Conservation (phyloP, 2,888 invertebrate genomes). For the Cryptocephalus moraei region DNA sequence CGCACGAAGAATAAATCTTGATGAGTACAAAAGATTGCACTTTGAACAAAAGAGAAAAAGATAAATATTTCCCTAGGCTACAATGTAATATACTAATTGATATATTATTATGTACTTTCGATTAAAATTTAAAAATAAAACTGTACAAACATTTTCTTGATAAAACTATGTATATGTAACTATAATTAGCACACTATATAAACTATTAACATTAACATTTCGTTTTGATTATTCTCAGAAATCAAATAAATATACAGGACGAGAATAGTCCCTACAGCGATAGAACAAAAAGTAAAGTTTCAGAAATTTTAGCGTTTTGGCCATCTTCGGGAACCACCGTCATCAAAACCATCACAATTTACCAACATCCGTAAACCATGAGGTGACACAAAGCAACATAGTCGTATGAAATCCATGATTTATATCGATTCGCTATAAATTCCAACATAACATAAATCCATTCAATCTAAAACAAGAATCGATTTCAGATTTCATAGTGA, state of each 20-base stretch:
- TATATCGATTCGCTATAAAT: background rate
- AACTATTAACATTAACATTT: too few species aligned
- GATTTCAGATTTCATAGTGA: too few species aligned
- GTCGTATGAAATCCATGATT: background rate
- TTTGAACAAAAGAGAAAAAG: conserved; percentile 5
- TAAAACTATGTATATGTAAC: background rate
- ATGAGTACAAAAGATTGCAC: conserved; percentile 7
- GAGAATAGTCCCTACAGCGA: background rate
- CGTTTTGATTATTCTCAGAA: conserved; percentile 1
- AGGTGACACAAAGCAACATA: conserved; percentile 29
- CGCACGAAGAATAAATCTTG: conserved; percentile 13
- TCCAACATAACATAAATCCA: too few species aligned
- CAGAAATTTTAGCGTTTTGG: too few species aligned
- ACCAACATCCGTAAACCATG: conserved; percentile 34
- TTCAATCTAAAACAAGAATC: too few species aligned
- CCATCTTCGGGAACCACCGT: conserved; percentile 2
- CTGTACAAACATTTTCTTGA: conserved; percentile 5
- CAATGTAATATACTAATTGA: conserved; percentile 1
- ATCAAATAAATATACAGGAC: background rate
- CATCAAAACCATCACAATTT: conserved; percentile 40
- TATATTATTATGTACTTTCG: conserved; percentile 3
- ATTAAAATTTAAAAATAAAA: conserved; percentile 3
- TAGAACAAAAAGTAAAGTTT: background rate
- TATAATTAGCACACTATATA: conserved; percentile 1
- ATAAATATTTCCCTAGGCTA: background rate